Evolutionary conservation across 2,888 invertebrate species (phyloP).

Genomic region (Melipona beecheii): DNA sequence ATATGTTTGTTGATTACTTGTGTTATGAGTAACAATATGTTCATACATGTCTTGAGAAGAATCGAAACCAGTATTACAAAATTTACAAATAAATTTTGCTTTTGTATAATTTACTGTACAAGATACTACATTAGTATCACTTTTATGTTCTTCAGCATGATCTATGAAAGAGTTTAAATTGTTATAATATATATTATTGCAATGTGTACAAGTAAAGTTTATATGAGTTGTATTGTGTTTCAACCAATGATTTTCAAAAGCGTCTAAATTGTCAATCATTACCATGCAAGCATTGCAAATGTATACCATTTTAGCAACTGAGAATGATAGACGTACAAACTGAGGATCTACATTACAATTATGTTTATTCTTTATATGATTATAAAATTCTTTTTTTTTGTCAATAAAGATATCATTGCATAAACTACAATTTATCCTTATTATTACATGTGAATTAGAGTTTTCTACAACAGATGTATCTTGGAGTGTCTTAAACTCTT

Average conservation of each 20-base stretch:
- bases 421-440: slow-evolving; percentile 57
- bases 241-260: slow-evolving; percentile 72
- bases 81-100: slow-evolving; percentile 56
- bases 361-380: slow-evolving; percentile 48
- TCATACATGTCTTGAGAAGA: slow-evolving; percentile 50
- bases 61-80: slow-evolving; percentile 67
- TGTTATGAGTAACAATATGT: slow-evolving; percentile 57
- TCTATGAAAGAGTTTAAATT: slow-evolving; percentile 22
- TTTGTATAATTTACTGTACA: slow-evolving; percentile 40
- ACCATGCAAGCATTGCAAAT: slow-evolving; percentile 71
- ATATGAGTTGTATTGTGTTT: slow-evolving; percentile 16
- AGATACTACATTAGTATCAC: background rate
- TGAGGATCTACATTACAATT: slow-evolving; percentile 19
- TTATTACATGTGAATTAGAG: background rate
- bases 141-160: slow-evolving; percentile 33
- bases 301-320: slow-evolving; percentile 33
- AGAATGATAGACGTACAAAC: slow-evolving; percentile 43
- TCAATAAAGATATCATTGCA: slow-evolving; percentile 58
- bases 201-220: slow-evolving; percentile 37
- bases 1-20: fast-evolving
- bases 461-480: background rate
- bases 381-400: slow-evolving; percentile 50
- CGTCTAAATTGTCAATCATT: slow-evolving; percentile 38
- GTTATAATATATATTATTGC: background rate
- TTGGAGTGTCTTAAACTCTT: background rate